These are phyloP conservation scores for Nothura maculosa DNA, from an alignment of 2,797 vertebrate genomes.

Conservation along the genomic window DNA sequence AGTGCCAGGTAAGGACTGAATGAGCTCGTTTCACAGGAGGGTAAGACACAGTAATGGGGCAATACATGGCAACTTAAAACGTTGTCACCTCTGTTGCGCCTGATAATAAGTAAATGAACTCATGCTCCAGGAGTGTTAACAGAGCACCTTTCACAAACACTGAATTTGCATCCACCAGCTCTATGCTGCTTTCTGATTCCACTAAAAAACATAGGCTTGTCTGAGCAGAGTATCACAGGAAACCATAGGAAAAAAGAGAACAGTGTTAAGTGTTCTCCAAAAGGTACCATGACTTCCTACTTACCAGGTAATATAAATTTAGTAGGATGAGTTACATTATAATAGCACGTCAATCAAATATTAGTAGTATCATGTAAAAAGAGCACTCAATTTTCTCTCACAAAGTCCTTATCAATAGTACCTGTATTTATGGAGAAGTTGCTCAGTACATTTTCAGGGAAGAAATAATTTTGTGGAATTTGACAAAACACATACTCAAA, in stretches of 20 bases:
- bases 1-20: background rate
- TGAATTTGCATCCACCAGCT: background rate
- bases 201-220: background rate
- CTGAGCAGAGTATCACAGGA: background rate
- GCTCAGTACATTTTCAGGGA: background rate
- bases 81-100: background rate
- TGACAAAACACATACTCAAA: background rate
- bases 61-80: background rate
- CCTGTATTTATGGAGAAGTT: background rate
- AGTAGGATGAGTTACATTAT: background rate
- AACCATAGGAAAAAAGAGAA: background rate
- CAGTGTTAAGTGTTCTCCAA: background rate
- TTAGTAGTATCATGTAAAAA: background rate
- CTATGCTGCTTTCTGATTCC: background rate
- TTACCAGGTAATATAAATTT: background rate
- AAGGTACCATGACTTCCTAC: background rate
- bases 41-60: background rate
- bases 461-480: background rate
- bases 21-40: background rate
- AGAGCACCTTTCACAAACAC: background rate
- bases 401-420: background rate
- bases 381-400: background rate
- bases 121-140: background rate
- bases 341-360: background rate
- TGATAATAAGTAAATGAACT: background rate